Conservation (phyloP, 2,888 invertebrate genomes). For the Eudemis profundana region DNA sequence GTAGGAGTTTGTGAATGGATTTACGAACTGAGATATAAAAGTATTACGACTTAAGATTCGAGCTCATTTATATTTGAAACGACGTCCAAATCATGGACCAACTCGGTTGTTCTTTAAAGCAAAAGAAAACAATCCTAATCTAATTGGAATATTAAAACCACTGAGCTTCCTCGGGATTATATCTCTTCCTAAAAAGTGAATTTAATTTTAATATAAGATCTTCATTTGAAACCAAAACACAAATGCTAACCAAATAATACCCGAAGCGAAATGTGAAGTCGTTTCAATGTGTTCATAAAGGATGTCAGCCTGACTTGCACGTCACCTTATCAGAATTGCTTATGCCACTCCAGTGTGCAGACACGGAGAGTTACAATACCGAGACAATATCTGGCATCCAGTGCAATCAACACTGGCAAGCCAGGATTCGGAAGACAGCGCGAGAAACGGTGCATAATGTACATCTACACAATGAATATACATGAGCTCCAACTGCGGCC, state of each 20-base stretch:
- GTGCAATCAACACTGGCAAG: slow-evolving; percentile 22
- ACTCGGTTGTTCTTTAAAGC: too few relatives aligned
- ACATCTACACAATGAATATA: slow-evolving; percentile 36
- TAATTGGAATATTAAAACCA: too few relatives aligned
- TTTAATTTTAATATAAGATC: too few relatives aligned
- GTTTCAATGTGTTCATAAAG: background rate
- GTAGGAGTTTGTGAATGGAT: too few relatives aligned
- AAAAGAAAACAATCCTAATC: too few relatives aligned
- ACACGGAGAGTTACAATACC: slow-evolving; percentile 6
- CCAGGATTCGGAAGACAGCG: slow-evolving; percentile 24
- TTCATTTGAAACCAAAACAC: background rate
- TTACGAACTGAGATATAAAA: too few relatives aligned
- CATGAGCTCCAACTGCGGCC: slow-evolving; percentile 17
- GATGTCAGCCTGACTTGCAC: background rate
- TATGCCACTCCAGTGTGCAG: background rate
- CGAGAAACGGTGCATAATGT: slow-evolving; percentile 15
- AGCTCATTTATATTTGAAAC: too few relatives aligned
- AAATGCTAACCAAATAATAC: background rate
- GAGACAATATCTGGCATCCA: slow-evolving; percentile 11
- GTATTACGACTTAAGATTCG: too few relatives aligned
- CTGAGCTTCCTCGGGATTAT: too few relatives aligned
- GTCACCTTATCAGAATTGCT: slow-evolving; percentile 4
- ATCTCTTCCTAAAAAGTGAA: too few relatives aligned
- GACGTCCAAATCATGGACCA: too few relatives aligned
- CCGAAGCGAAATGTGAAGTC: background rate